Evolutionary conservation across 2,113 vertebrate genomes (phyloP), one percentile per base, ranked within the genome.

Genomic region (Isichthys henryi): DNA sequence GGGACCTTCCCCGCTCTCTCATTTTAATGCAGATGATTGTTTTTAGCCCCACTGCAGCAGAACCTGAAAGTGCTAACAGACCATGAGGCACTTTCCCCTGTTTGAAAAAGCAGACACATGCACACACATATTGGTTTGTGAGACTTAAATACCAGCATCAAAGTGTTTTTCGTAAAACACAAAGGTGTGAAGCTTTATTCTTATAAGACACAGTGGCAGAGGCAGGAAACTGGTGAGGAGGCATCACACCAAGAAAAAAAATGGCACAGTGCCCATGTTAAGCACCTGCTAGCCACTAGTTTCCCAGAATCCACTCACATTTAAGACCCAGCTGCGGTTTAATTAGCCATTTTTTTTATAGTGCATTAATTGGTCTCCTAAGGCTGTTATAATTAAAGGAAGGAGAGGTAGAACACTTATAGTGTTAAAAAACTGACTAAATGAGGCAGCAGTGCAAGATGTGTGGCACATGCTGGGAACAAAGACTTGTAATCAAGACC

Each of bases 221-320:
- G 9, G 46, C 23, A 11, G 45, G 58, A n/a, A 2, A 66, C 45
- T 27, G 62, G 13, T 48, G 58, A 58, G 52, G 48, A 15, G 11
- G 9, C n/a, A 13, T 9, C 10, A 1, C n/a, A 70, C 0, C 62
- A 70, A 80, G 35, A 80, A 17, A 43, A 3, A 17, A 66, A 11
- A 35, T 49, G 53, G 23, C n/a, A 13, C 27, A 9, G 21, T 74
- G 39, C 56, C 56, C 89, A 89, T 45, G 31, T 48, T 17, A 11
- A 70, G 27, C 89, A 89, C 89, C 89, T 89, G 89, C 58, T 50
- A 43, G 83, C 83, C 84, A 82, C 58, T 86, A 43, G 56, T 35
- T 56, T 89, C 56, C 45, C 39, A 23, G 82, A 56, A 11, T 13
- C 82, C 6, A 11, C 17, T 86, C 83, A 3, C 83, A 7, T 49